Percentiles rank a stretch among this genome's conserved stretches.
Conservation (phyloP, 2,888 invertebrate genomes). For the Yponomeuta cagnagella region DNA sequence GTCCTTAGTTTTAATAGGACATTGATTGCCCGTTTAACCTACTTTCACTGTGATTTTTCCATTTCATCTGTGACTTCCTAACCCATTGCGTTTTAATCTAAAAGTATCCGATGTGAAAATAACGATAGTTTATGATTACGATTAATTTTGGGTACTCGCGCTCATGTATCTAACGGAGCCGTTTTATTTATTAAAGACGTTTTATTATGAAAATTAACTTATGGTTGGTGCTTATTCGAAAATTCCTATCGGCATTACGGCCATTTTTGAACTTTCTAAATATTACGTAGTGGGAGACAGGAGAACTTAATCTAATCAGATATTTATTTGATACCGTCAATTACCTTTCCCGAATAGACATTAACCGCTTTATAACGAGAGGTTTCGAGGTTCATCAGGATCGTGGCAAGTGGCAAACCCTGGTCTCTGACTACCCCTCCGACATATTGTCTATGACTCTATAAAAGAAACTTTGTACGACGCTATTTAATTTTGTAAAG, state of each 20-base stretch:
- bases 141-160: constrained; percentile 20
- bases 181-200: constrained; percentile 22
- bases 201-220: constrained; percentile 26
- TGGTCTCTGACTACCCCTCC: too few species aligned
- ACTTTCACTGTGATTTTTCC: constrained; percentile 44
- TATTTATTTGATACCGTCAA: not conserved
- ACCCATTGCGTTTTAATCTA: constrained; percentile 21
- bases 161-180: constrained; percentile 22
- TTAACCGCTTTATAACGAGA: too few species aligned
- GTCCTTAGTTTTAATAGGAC: constrained; percentile 20
- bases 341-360: not conserved
- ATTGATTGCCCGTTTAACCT: constrained; percentile 36
- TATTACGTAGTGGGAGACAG: constrained; percentile 5
- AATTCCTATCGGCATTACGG: constrained; percentile 23
- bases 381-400: too few species aligned
- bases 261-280: constrained; percentile 25
- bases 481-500: not conserved
- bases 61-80: constrained; percentile 17
- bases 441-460: too few species aligned
- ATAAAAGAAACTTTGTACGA: not conserved
- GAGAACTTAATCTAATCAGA: constrained; percentile 2
- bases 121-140: constrained; percentile 29
- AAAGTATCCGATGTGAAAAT: constrained; percentile 26
- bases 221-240: constrained; percentile 19
- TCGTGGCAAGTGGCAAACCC: too few species aligned